Percentiles rank a stretch among this genome's conserved stretches.
Evolutionary conservation across 2,797 vertebrate genomes (phyloP).

Genomic region (Champsocephalus esox): DNA sequence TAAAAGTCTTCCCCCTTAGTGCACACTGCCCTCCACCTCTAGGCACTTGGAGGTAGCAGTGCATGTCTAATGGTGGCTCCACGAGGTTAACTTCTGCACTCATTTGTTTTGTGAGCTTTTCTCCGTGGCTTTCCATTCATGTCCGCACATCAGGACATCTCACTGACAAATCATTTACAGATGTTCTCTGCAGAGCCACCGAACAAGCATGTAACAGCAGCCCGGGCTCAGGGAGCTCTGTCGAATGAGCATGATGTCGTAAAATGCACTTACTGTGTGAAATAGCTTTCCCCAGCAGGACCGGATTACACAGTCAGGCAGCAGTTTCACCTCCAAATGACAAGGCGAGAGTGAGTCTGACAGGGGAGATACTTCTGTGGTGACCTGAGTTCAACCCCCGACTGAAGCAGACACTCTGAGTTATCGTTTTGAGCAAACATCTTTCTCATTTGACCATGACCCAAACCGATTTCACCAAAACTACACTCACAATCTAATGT

Average conservation of each 20-base stretch:
- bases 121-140: conserved; percentile 24
- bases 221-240: conserved; percentile 2
- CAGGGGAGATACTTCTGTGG: conserved; percentile 7
- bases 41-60: conserved; percentile 48
- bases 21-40: neutral
- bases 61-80: conserved; percentile 70
- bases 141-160: conserved; percentile 36
- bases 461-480: neutral
- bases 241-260: conserved; percentile 18
- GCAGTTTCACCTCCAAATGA: neutral
- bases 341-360: conserved; percentile 9
- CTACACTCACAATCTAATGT: neutral
- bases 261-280: conserved; percentile 26
- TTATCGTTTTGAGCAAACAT: conserved; percentile 10
- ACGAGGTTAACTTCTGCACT: conserved; percentile 61
- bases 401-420: conserved; percentile 17
- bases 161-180: conserved; percentile 73
- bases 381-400: conserved; percentile 38
- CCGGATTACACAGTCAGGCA: conserved; percentile 8
- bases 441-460: conserved; percentile 33
- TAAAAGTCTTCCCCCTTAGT: neutral
- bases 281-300: conserved; percentile 9
- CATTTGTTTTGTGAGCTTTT: conserved; percentile 61
- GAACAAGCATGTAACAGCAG: conserved; percentile 37
- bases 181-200: conserved; percentile 41